A percentile compares a stretch with the other conserved stretches of the same genome.
phyloP scores from a whole-genome alignment of 2,113 vertebrate genomes.

The Dasyprocta punctata region DNA sequence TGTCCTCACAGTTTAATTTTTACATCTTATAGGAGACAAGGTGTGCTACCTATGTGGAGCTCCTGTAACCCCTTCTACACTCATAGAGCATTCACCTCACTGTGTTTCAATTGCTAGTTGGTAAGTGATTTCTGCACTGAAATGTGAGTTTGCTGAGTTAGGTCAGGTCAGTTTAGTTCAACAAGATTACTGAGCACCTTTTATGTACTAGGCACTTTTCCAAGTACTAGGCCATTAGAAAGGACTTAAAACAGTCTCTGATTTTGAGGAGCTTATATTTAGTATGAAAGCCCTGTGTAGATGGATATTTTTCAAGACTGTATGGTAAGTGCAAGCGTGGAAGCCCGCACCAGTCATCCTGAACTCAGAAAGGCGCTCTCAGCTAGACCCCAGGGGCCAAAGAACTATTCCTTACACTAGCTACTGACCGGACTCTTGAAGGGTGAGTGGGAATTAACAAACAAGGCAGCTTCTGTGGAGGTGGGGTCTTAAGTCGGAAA shows the following conservation, averaged over 20 bases:
- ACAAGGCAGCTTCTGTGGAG: neutral
- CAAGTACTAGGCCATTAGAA: neutral
- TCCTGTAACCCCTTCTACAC: neutral
- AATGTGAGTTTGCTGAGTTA: slow-evolving; percentile 20
- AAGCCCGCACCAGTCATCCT: neutral
- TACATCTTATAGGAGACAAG: slow-evolving; percentile 1
- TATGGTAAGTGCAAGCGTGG: neutral
- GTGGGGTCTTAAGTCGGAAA: neutral
- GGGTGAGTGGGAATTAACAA: neutral
- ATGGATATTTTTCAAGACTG: neutral
- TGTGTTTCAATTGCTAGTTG: slow-evolving; percentile 24
- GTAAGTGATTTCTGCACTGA: slow-evolving; percentile 13
- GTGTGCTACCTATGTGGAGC: neutral
- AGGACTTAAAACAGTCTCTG: slow-evolving; percentile 33
- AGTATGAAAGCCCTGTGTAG: neutral
- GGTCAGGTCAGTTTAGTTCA: slow-evolving; percentile 5
- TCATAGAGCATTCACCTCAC: neutral
- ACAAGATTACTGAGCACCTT: neutral
- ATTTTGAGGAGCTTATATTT: neutral
- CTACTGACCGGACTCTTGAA: neutral
- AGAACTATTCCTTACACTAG: neutral
- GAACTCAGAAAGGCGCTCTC: neutral
- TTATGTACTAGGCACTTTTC: slow-evolving; percentile 20
- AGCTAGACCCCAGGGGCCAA: neutral
- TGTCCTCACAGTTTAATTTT: slow-evolving; percentile 26